phyloP scores from a whole-genome alignment of 2,113 vertebrate genomes.

The Semicossyphus pulcher region DNA sequence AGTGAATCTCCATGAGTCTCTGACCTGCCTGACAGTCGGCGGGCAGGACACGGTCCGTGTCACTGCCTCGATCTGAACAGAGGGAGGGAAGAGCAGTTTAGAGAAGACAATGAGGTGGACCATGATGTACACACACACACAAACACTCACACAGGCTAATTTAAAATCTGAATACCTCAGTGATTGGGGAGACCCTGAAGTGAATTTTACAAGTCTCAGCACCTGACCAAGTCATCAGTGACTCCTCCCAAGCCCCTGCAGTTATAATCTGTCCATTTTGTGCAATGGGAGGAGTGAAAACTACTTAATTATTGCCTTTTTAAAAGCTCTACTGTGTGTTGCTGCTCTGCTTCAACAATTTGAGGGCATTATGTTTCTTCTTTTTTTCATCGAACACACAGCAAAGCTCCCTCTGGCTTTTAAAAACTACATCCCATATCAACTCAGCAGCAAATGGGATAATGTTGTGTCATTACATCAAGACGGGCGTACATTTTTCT shows the following conservation, averaged over 20 bases:
- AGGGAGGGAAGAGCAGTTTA: constrained; percentile 81
- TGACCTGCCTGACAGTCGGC: constrained; percentile 79
- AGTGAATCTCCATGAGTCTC: constrained; percentile 78
- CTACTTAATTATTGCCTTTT: not conserved
- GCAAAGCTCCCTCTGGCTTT: constrained; percentile 47
- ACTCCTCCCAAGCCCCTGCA: not conserved
- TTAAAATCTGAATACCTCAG: not conserved
- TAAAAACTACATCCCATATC: not conserved
- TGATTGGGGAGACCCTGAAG: not conserved
- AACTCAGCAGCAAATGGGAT: constrained; percentile 8
- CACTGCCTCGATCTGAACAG: constrained; percentile 81
- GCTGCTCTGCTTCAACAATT: constrained; percentile 1
- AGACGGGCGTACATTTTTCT: not conserved
- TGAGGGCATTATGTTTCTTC: not conserved
- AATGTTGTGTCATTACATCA: constrained; percentile 25
- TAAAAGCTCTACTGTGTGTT: constrained; percentile 10
- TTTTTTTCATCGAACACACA: constrained; percentile 21
- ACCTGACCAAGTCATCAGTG: not conserved
- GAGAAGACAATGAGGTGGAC: constrained; percentile 71
- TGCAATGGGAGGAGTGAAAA: not conserved
- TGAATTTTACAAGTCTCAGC: not conserved
- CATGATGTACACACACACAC: constrained; percentile 36
- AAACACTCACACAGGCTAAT: not conserved
- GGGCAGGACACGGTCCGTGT: constrained; percentile 78
- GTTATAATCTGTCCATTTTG: constrained; percentile 10